Conservation (phyloP, 1,140 invertebrate species). For the Trichoplusia ni region DNA sequence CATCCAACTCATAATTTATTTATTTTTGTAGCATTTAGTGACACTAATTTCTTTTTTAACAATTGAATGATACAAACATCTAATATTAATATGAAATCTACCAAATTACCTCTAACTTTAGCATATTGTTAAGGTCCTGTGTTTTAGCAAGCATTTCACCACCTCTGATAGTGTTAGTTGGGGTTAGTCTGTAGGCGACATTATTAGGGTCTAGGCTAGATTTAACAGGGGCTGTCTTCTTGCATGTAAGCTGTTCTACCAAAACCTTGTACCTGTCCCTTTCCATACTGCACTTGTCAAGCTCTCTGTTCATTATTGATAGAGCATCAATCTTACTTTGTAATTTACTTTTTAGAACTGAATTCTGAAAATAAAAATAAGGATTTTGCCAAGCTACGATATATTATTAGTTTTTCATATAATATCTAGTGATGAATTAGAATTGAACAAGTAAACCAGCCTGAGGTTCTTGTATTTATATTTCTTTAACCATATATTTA, state of each 20-base stretch:
- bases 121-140: slow-evolving; percentile 74
- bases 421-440: no score
- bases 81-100: no score
- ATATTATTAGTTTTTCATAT: slow-evolving; percentile 1
- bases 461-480: no score
- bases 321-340: slow-evolving; percentile 91
- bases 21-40: no score
- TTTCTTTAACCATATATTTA: no score
- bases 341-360: slow-evolving; percentile 86
- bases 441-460: no score
- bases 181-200: slow-evolving; percentile 57
- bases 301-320: slow-evolving; percentile 88
- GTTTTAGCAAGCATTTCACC: slow-evolving; percentile 77
- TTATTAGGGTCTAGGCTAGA: slow-evolving; percentile 43
- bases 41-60: no score
- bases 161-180: slow-evolving; percentile 69
- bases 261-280: slow-evolving; percentile 91
- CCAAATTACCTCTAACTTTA: slow-evolving; percentile 71
- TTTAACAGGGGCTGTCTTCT: slow-evolving; percentile 71
- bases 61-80: no score
- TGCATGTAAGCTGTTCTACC: slow-evolving; percentile 89
- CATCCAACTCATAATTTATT: no score
- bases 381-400: not conserved
- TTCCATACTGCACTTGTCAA: slow-evolving; percentile 90
- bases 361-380: slow-evolving; percentile 75